A percentile compares a stretch with the other conserved stretches of the same genome.
phyloP scores from a whole-genome alignment of 2,113 vertebrate species.

The Callocephalon fimbriatum region DNA sequence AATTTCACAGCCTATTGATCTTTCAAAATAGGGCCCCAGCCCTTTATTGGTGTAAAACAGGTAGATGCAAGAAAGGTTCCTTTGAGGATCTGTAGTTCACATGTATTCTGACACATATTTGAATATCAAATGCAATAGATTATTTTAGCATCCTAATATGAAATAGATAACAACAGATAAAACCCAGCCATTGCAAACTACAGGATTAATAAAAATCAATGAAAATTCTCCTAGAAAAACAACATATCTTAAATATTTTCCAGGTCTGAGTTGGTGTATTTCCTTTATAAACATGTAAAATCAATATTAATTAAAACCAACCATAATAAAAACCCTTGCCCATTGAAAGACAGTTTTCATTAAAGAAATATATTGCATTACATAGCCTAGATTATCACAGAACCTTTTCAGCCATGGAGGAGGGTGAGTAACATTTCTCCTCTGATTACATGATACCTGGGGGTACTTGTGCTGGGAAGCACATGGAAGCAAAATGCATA shows the following conservation, averaged over 20 bases:
- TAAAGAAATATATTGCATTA: background rate
- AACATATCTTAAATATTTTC: background rate
- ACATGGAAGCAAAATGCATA: background rate
- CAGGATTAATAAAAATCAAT: background rate
- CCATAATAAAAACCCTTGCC: background rate
- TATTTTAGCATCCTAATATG: background rate
- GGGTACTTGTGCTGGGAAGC: background rate
- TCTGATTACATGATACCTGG: background rate
- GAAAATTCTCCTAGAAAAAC: background rate
- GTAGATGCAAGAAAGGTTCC: background rate
- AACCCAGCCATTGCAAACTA: background rate
- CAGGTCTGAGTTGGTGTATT: background rate
- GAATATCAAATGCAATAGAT: background rate
- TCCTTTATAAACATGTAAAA: background rate
- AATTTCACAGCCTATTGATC: constrained; percentile 55
- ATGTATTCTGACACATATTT: background rate
- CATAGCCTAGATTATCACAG: background rate
- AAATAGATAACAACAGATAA: background rate
- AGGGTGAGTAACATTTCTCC: background rate
- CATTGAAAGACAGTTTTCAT: background rate
- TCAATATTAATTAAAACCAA: constrained; percentile 18
- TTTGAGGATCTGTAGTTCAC: background rate
- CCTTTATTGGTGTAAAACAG: background rate
- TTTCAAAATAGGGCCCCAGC: background rate
- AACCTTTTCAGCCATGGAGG: accelerated